These are phyloP conservation scores for Acanthiza pusilla DNA, from an alignment of 2,797 vertebrate genomes.

Conservation along the genomic window DNA sequence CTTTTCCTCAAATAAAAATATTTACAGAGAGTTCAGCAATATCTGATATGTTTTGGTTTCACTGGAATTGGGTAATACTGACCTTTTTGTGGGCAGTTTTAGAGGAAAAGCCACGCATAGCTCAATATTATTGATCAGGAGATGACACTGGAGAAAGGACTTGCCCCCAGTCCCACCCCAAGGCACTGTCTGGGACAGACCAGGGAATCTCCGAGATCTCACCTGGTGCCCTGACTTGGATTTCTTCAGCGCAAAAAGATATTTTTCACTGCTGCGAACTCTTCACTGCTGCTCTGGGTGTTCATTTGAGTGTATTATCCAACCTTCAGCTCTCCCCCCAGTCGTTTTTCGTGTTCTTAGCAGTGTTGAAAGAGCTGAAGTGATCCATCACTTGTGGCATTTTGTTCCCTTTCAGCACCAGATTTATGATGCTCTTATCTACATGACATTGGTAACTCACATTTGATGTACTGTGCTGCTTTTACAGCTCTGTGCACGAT, in stretches of 20 bases:
- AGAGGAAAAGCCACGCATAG: not conserved
- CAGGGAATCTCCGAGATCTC: not conserved
- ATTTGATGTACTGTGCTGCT: not conserved
- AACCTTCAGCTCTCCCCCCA: not conserved
- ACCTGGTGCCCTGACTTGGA: fast-evolving
- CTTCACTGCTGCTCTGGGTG: not conserved
- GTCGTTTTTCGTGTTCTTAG: not conserved
- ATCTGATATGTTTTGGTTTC: not conserved
- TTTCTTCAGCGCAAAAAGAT: not conserved
- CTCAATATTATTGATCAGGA: not conserved
- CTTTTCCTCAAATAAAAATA: not conserved
- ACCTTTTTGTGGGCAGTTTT: not conserved
- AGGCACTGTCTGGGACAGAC: not conserved
- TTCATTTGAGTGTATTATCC: not conserved
- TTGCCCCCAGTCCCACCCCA: not conserved
- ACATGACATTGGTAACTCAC: not conserved
- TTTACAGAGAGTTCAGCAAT: not conserved
- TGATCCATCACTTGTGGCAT: not conserved
- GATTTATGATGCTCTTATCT: conserved; percentile 15
- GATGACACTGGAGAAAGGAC: not conserved
- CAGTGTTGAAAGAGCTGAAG: not conserved
- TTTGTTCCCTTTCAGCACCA: not conserved
- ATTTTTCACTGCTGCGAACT: not conserved
- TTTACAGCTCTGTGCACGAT: conserved; percentile 11
- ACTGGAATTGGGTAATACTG: not conserved